These are phyloP conservation scores for Alexandromys oeconomus DNA, from an alignment of 2,797 vertebrate genomes.

Conservation along the genomic window DNA sequence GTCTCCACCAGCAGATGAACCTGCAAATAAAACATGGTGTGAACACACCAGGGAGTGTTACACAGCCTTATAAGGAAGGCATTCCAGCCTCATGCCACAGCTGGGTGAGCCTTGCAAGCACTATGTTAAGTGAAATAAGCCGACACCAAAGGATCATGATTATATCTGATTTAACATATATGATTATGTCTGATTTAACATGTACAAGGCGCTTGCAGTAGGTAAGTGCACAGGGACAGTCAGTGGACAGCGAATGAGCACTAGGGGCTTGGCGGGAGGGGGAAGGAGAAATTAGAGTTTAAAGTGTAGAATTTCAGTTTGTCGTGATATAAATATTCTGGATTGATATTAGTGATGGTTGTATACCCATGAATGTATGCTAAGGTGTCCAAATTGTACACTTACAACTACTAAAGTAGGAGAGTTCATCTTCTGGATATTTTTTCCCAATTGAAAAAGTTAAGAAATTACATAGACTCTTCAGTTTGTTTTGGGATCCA, in stretches of 20 bases:
- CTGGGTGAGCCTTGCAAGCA: neutral
- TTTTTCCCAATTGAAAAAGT: neutral
- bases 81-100: neutral
- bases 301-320: neutral
- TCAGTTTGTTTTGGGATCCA: neutral
- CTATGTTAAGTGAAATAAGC: constrained; percentile 4
- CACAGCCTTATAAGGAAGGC: neutral
- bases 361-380: neutral
- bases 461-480: neutral
- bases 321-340: neutral
- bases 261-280: neutral
- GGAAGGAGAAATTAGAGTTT: neutral
- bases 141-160: neutral
- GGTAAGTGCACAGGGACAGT: neutral
- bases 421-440: neutral
- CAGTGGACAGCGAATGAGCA: neutral
- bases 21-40: neutral
- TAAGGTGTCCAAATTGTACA: neutral
- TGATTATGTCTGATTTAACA: neutral
- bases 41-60: neutral
- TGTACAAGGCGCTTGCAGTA: neutral
- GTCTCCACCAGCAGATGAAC: neutral
- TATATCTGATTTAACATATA: neutral
- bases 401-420: neutral
- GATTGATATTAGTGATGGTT: neutral